A percentile compares a stretch with the other conserved stretches of the same genome.
Conservation (phyloP, 2,888 invertebrate species). For the Eilema sororculum region DNA sequence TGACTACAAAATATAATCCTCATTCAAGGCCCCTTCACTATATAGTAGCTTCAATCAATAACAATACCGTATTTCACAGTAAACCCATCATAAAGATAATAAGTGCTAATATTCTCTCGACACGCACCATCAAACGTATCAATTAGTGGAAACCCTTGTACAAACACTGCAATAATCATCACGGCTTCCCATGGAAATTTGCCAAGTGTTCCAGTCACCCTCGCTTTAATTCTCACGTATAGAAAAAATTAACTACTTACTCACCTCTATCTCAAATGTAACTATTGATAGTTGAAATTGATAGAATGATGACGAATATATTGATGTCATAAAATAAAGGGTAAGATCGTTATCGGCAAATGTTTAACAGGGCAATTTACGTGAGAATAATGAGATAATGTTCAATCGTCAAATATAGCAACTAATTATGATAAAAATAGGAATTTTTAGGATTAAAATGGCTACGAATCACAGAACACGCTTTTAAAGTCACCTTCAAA, state of each 20-base stretch:
- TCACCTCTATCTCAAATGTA: constrained; percentile 32
- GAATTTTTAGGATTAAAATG: too few species aligned
- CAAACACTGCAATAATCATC: constrained; percentile 60
- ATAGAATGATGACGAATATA: constrained; percentile 36
- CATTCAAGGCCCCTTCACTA: not conserved
- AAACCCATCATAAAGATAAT: constrained; percentile 12
- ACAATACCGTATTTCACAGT: not conserved
- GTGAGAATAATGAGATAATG: constrained; percentile 36
- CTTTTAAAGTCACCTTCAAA: too few species aligned
- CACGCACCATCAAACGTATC: constrained; percentile 71
- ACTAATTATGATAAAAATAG: too few species aligned
- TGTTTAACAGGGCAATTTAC: constrained; percentile 43
- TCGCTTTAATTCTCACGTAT: constrained; percentile 67
- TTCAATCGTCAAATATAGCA: not conserved
- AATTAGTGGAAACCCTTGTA: constrained; percentile 63
- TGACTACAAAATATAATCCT: not conserved
- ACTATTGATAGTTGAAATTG: constrained; percentile 39
- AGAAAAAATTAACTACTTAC: constrained; percentile 46
- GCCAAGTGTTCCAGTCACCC: constrained; percentile 68
- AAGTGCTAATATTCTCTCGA: constrained; percentile 57
- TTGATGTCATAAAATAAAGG: constrained; percentile 35
- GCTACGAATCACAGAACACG: too few species aligned
- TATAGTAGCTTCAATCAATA: not conserved
- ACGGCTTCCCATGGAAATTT: constrained; percentile 73
- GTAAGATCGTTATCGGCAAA: constrained; percentile 33